Base-by-base conservation (phyloP, 2,888 invertebrate genomes). In the Lacanobia wlatinum region DNA sequence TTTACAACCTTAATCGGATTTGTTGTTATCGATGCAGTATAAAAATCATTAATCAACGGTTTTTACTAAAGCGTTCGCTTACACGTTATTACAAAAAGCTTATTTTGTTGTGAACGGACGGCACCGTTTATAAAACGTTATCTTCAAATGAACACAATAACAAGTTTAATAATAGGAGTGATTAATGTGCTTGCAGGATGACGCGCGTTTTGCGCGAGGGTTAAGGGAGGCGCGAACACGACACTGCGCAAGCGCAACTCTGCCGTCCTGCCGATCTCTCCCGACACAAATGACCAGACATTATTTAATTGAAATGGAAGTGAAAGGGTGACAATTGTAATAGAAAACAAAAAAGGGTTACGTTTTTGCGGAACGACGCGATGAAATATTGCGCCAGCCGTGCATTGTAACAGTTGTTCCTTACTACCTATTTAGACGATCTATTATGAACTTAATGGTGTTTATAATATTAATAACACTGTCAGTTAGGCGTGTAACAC, bases 251-350 rank as follows among this genome's bases (percentile, higher is more conserved):
- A 87, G 58, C 64, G 58, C 70, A 18, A 34, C 38, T 72, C 75
- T 62, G 72, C 76, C 46, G 75, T 76, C 56, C 66, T 73, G 70
- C 80, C 77, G 65, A 60, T 71, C 77, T 83, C 78, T 87, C 92
- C 93, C 90, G 93, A 92, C 94, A 92, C 95, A 95, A 96, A 95
- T 96, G 96, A 96, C 96, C 96, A 96, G 95, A 96, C 95, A 96
- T 96, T 96, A 96, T 96, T 96, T 96, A 96, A 96, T 96, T 96
- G 96, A 96, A 96, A 94, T 95, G 89, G 89, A 94, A 95, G 93
- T 93, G 87, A 96, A 96, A 95, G 96, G 96, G 96, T 96, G 96
- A 96, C 96, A 95, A 96, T 95, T 94, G 96, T 93, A 93, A 94
- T 95, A 95, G 92, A 95, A 95, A 94, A 94, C 93, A 93, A 94